Conservation (phyloP, 2,113 vertebrate genomes). For the Anhinga rufa region DNA sequence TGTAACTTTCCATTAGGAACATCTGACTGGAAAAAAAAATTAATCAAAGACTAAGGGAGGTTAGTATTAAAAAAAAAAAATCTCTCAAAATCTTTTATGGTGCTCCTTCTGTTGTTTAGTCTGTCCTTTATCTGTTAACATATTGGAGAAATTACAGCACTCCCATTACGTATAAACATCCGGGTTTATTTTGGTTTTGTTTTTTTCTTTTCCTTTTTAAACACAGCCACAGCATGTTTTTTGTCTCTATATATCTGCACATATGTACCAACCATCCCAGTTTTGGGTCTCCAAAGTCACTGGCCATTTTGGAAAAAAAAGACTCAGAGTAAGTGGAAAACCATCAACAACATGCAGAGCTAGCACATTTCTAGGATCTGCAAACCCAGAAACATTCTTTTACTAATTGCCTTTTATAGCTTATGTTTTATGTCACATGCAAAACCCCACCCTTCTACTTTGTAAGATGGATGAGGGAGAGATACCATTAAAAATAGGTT, state of each 20-base stretch:
- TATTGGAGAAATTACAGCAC: background rate
- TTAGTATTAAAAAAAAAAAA: background rate
- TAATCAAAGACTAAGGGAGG: background rate
- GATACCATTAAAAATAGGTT: background rate
- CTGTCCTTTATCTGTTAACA: background rate
- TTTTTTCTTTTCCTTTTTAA: background rate
- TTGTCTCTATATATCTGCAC: background rate
- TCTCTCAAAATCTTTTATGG: background rate
- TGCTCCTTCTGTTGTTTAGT: background rate
- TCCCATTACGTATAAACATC: background rate
- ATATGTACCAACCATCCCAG: background rate
- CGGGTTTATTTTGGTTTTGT: no score
- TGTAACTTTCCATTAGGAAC: background rate
- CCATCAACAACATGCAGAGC: fast-evolving
- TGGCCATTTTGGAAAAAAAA: background rate
- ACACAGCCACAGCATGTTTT: background rate
- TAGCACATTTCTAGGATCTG: background rate
- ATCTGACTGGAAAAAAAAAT: background rate
- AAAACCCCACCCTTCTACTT: background rate
- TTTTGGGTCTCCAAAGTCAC: background rate
- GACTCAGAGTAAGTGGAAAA: background rate
- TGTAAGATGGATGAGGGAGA: background rate
- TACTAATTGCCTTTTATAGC: background rate
- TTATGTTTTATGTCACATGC: background rate
- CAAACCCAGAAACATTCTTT: background rate